These are phyloP conservation scores for Teleogryllus occipitalis DNA, from an alignment of 1,140 invertebrate species.

Conservation along the genomic window DNA sequence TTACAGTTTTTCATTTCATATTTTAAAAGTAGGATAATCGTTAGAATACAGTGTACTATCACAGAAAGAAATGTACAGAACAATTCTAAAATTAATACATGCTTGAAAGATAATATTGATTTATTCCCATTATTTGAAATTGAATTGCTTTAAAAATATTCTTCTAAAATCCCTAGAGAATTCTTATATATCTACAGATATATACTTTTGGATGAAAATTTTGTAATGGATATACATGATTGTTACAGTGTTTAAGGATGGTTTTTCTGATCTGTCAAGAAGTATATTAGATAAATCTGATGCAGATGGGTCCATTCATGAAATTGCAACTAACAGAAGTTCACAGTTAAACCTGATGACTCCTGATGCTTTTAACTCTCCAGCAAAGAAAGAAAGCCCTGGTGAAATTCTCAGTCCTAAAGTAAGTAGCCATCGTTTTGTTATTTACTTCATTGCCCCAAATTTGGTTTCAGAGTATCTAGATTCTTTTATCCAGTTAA, in stretches of 20 bases:
- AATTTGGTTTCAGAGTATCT: too few relatives aligned
- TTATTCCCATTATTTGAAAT: not conserved
- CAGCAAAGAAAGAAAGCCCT: slow-evolving; percentile 41
- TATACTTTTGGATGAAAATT: too few relatives aligned
- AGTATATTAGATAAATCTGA: slow-evolving; percentile 7
- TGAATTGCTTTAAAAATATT: not conserved
- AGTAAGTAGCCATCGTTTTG: too few relatives aligned
- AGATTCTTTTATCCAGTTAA: too few relatives aligned
- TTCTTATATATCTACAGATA: not conserved
- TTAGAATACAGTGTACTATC: not conserved
- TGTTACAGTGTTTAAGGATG: slow-evolving; percentile 1
- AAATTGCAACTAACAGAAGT: slow-evolving; percentile 9
- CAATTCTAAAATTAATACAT: too few relatives aligned
- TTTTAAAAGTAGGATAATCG: not conserved
- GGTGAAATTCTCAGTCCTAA: not conserved
- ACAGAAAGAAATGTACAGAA: too few relatives aligned
- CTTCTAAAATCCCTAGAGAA: not conserved
- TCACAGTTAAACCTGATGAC: slow-evolving; percentile 62
- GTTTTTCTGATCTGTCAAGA: slow-evolving; percentile 4
- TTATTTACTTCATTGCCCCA: too few relatives aligned
- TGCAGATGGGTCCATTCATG: not conserved
- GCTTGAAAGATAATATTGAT: too few relatives aligned
- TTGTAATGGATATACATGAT: too few relatives aligned
- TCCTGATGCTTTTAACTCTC: slow-evolving; percentile 76
- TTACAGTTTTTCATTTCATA: not conserved